These are phyloP conservation scores for Spatulosminthurus flaviceps DNA, from an alignment of 2,888 invertebrate genomes.

Conservation along the genomic window DNA sequence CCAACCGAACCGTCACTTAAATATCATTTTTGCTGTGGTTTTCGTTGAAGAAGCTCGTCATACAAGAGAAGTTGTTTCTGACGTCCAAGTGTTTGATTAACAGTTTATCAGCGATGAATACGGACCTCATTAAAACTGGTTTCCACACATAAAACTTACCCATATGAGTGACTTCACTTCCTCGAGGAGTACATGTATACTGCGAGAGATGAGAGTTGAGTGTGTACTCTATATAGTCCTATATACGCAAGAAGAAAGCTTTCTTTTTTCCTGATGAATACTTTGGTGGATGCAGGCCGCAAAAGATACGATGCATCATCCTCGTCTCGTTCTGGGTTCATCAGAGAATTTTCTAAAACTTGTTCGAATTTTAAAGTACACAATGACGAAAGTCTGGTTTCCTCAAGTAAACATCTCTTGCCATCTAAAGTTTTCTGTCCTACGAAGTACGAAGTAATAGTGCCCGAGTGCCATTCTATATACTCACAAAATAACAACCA, in stretches of 20 bases:
- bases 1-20: not conserved
- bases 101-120: not conserved
- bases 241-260: not conserved
- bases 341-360: conserved; percentile 1
- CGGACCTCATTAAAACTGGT: conserved; percentile 14
- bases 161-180: not conserved
- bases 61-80: not conserved
- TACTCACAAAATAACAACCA: not conserved
- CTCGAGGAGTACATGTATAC: not conserved
- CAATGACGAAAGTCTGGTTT: conserved; percentile 2
- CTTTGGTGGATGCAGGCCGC: not conserved
- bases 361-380: not conserved
- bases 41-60: not conserved
- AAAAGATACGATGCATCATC: too few species aligned
- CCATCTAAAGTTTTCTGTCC: too few species aligned
- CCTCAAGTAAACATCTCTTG: not conserved
- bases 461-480: too few species aligned
- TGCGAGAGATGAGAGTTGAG: too few species aligned
- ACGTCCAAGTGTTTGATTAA: not conserved
- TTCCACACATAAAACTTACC: not conserved
- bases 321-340: not conserved
- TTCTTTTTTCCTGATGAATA: not conserved
- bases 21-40: not conserved
- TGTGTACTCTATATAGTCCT: too few species aligned
- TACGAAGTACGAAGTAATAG: too few species aligned